Percentiles rank a stretch among this genome's conserved stretches.
phyloP scores from a whole-genome alignment of 92 coral and sea anemone genomes.

The Parazoanthus swiftii region DNA sequence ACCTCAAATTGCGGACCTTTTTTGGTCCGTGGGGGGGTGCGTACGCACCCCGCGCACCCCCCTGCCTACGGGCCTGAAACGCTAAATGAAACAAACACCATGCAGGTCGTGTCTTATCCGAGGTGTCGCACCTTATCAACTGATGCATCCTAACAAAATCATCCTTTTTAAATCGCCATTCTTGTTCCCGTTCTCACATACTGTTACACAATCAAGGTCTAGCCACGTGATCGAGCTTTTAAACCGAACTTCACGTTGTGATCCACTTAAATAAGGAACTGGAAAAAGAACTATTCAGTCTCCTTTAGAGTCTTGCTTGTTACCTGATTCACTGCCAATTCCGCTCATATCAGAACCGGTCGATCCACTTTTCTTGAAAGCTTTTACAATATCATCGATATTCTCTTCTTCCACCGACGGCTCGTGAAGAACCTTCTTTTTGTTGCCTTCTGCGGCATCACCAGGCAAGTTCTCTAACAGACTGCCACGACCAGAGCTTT shows the following conservation, averaged over 20 bases:
- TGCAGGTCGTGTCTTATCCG: too few species aligned
- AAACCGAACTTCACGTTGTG: not conserved
- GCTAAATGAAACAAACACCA: too few species aligned
- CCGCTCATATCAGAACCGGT: conserved; percentile 23
- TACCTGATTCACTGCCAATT: conserved; percentile 27
- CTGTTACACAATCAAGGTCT: not conserved
- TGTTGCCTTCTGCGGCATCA: not conserved
- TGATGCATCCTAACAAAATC: not conserved
- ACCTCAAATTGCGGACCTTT: too few species aligned
- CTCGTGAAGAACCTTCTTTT: conserved; percentile 19
- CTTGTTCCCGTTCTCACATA: not conserved
- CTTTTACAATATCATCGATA: conserved; percentile 82
- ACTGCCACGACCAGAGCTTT: conserved; percentile 34
- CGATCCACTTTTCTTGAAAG: conserved; percentile 66
- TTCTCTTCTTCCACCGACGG: conserved; percentile 80
- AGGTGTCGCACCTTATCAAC: too few species aligned
- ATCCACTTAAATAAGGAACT: too few species aligned
- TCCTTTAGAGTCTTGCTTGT: not conserved
- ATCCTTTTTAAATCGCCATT: not conserved
- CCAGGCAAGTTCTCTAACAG: conserved; percentile 4
- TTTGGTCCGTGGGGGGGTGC: too few species aligned
- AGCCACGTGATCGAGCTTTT: not conserved
- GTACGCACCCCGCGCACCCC: too few species aligned
- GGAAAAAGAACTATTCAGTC: too few species aligned
- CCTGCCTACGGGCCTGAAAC: too few species aligned